phyloP scores from a whole-genome alignment of 2,888 invertebrate species.

The Nemoura dubitans region DNA sequence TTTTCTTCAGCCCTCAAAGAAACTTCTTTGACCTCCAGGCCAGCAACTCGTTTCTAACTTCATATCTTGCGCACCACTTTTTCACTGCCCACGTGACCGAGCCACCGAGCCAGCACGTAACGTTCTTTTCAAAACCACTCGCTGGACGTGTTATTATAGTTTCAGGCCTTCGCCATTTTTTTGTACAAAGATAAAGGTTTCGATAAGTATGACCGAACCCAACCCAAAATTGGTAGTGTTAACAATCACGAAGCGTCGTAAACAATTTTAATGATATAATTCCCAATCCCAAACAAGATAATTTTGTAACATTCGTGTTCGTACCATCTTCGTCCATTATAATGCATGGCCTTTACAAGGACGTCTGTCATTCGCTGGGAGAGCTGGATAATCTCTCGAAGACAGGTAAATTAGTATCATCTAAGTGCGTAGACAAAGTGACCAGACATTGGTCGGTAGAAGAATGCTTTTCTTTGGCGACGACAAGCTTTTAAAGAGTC shows the following conservation, averaged over 20 bases:
- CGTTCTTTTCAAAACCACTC: not conserved
- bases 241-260: not conserved
- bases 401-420: not conserved
- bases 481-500: not conserved
- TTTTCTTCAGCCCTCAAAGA: not conserved
- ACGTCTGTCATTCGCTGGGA: not conserved
- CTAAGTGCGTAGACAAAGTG: not conserved
- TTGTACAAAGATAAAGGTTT: not conserved
- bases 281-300: not conserved
- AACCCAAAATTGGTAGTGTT: slow-evolving; percentile 3
- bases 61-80: not conserved
- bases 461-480: not conserved
- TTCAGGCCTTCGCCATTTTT: not conserved
- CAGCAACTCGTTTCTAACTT: not conserved
- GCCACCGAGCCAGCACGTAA: not conserved
- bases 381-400: not conserved
- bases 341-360: not conserved
- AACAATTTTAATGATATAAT: slow-evolving; percentile 12
- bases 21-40: not conserved
- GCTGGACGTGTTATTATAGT: not conserved
- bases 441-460: not conserved
- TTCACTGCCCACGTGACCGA: not conserved
- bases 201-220: not conserved
- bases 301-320: not conserved
- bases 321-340: not conserved